A percentile compares a stretch with the other conserved stretches of the same genome.
Evolutionary conservation across 2,797 vertebrate species (phyloP).

Genomic region (Danio tinwini): DNA sequence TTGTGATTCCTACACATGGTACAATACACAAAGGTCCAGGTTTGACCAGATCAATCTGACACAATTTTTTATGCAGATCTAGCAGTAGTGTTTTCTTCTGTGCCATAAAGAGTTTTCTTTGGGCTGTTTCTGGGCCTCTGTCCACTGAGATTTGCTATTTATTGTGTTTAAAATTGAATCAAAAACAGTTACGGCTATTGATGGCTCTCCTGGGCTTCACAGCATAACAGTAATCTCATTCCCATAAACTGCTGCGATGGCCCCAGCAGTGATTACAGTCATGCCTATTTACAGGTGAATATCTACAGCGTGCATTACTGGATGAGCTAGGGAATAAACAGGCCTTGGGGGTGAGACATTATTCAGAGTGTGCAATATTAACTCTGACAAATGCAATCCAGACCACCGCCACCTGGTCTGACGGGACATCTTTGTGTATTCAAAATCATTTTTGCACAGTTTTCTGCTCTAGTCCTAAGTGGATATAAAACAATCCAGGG

Average conservation of each 20-base stretch:
- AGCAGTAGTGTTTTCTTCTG: background rate
- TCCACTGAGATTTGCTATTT: constrained; percentile 48
- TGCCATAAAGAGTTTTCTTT: background rate
- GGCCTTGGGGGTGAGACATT: constrained; percentile 20
- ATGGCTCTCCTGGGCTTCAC: constrained; percentile 35
- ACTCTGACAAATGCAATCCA: constrained; percentile 39
- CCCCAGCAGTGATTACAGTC: constrained; percentile 52
- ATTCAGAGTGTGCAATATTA: constrained; percentile 34
- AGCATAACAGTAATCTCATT: constrained; percentile 52
- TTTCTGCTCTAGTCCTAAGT: background rate
- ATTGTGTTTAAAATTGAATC: constrained; percentile 53
- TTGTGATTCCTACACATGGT: background rate
- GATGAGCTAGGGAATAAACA: constrained; percentile 25
- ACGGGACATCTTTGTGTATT: constrained; percentile 33
- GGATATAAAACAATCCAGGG: background rate
- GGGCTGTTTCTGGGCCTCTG: constrained; percentile 22
- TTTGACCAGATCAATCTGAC: background rate
- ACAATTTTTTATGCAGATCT: background rate
- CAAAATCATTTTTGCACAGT: background rate
- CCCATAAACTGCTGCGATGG: constrained; percentile 45
- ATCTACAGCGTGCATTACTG: constrained; percentile 27
- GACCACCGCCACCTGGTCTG: constrained; percentile 39
- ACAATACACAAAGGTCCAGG: background rate
- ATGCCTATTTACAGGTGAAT: constrained; percentile 59
- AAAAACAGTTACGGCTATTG: constrained; percentile 49